Evolutionary conservation across 2,888 invertebrate species (phyloP).

Genomic region (Ischnura elegans): DNA sequence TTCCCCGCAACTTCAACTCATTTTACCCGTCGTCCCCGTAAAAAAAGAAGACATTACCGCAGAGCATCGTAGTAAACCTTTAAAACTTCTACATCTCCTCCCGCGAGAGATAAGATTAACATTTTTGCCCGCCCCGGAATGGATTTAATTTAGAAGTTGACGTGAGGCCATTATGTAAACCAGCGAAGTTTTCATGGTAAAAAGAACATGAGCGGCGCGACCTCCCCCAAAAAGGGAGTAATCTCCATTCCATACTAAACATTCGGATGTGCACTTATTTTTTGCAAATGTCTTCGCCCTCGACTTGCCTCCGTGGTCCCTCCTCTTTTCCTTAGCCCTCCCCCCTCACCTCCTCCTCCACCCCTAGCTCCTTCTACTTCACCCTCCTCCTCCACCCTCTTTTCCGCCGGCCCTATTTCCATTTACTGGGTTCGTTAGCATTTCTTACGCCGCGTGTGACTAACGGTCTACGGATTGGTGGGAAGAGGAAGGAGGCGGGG

Average conservation of each 20-base stretch:
- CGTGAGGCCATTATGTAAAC: constrained; percentile 58
- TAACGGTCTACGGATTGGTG: constrained; percentile 57
- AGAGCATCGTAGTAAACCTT: neutral
- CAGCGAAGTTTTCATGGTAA: constrained; percentile 55
- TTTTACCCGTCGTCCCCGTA: neutral
- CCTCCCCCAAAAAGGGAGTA: constrained; percentile 41
- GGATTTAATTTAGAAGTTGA: constrained; percentile 50
- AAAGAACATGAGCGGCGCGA: constrained; percentile 38
- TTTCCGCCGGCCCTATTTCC: constrained; percentile 36
- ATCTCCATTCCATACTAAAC: constrained; percentile 62
- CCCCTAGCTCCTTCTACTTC: no score
- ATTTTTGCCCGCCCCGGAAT: constrained; percentile 30
- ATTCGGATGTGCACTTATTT: constrained; percentile 58
- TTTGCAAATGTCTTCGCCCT: constrained; percentile 41
- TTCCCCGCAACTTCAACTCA: neutral
- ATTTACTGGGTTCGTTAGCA: constrained; percentile 66
- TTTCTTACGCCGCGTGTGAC: constrained; percentile 66
- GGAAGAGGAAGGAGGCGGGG: neutral
- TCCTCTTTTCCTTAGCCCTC: neutral
- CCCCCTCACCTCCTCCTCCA: neutral
- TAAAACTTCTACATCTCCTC: neutral
- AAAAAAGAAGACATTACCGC: neutral
- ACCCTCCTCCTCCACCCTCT: neutral
- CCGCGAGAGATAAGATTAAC: constrained; percentile 29
- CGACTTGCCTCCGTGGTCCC: neutral